Conservation (phyloP, 2,888 invertebrate species). For the Glyphotaelius pellucidus region DNA sequence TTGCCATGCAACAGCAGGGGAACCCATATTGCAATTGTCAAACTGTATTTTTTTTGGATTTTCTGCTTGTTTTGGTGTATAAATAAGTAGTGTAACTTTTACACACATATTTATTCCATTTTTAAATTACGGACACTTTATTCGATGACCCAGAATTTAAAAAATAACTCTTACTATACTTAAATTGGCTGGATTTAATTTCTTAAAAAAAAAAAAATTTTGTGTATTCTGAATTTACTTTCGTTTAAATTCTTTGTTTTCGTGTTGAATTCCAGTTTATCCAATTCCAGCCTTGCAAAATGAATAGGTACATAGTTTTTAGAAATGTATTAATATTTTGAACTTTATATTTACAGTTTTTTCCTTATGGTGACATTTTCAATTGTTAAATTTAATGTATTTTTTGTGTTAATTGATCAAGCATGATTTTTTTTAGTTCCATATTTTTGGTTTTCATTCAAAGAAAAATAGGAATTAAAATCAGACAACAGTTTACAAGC, state of each 20-base stretch:
- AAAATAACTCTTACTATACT: not conserved
- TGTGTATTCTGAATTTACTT: not conserved
- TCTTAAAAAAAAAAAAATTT: not conserved
- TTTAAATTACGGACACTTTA: not conserved
- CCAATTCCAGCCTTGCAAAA: not conserved
- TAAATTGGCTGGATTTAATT: not conserved
- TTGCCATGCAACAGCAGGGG: too few relatives aligned
- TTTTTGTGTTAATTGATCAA: not conserved
- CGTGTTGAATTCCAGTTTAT: not conserved
- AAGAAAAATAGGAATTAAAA: not conserved
- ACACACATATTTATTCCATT: too few relatives aligned
- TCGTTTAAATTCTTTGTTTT: not conserved
- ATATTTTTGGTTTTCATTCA: constrained; percentile 23
- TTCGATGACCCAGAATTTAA: not conserved
- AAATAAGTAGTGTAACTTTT: too few relatives aligned
- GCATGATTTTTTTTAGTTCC: constrained; percentile 12
- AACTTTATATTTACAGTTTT: not conserved
- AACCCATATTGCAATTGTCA: too few relatives aligned
- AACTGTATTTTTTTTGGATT: too few relatives aligned
- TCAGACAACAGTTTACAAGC: not conserved
- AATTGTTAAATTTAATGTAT: not conserved
- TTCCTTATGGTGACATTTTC: not conserved
- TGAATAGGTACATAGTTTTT: not conserved
- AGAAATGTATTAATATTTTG: not conserved
- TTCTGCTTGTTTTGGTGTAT: too few relatives aligned